Evolutionary conservation across 1,140 invertebrate species (phyloP).

Genomic region (Drosophila burlai): DNA sequence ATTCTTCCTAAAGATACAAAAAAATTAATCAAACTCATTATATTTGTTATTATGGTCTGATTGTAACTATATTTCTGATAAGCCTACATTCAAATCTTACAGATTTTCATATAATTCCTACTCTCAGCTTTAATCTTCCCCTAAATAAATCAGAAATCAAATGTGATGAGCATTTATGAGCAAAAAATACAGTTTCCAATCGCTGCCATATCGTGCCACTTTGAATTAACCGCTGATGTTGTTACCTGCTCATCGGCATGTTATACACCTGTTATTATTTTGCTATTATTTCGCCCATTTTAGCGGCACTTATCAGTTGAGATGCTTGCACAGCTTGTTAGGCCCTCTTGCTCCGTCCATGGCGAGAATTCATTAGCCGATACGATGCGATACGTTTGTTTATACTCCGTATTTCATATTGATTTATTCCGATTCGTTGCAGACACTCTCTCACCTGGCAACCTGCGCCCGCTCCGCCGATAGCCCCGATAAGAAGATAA

Average conservation of each 20-base stretch:
- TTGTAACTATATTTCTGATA: neutral
- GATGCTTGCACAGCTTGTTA: constrained; percentile 30
- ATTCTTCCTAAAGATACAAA: too few relatives aligned
- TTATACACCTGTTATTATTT: constrained; percentile 46
- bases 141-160: neutral
- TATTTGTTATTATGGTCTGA: neutral
- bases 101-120: too few relatives aligned
- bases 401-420: constrained; percentile 21
- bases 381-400: constrained; percentile 12
- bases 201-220: constrained; percentile 21
- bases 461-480: neutral
- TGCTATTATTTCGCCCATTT: constrained; percentile 32
- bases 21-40: too few relatives aligned
- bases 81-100: neutral
- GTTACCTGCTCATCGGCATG: constrained; percentile 18
- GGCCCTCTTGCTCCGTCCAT: constrained; percentile 26
- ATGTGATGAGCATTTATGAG: neutral
- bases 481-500: constrained; percentile 64
- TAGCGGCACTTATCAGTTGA: constrained; percentile 38
- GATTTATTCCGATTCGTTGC: constrained; percentile 56
- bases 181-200: constrained; percentile 7
- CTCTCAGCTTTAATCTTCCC: neutral
- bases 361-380: constrained; percentile 30
- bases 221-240: constrained; percentile 25
- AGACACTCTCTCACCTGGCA: constrained; percentile 29